Percentiles rank a stretch among this genome's conserved stretches.
Conservation (phyloP, 2,888 invertebrate genomes). For the Acrocera orbiculus region DNA sequence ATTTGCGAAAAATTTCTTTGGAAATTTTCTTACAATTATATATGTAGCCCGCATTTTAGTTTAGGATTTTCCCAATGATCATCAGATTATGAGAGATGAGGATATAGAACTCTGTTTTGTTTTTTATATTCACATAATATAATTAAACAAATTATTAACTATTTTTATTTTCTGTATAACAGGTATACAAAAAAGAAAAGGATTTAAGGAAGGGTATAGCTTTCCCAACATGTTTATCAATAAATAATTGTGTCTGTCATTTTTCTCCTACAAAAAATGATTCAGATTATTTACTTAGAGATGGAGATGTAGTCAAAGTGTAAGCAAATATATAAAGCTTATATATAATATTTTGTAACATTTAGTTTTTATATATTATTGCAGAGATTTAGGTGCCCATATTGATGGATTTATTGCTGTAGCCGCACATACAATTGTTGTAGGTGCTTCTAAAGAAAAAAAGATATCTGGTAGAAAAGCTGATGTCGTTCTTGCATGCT, state of each 20-base stretch:
- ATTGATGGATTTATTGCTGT: slow-evolving; percentile 98
- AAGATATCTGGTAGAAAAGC: slow-evolving; percentile 79
- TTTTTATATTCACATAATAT: not conserved
- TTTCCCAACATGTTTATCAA: slow-evolving; percentile 95
- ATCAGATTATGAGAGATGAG: slow-evolving; percentile 34
- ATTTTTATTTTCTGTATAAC: not conserved
- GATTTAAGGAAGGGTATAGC: slow-evolving; percentile 96
- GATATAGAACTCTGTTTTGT: slow-evolving; percentile 15
- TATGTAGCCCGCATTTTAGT: slow-evolving; percentile 13
- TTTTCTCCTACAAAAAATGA: slow-evolving; percentile 93
- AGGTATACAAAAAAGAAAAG: slow-evolving; percentile 88
- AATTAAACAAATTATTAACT: not conserved
- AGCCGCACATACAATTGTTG: slow-evolving; percentile 85
- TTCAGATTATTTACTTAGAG: slow-evolving; percentile 65
- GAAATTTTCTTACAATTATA: slow-evolving; percentile 8
- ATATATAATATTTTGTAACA: not conserved
- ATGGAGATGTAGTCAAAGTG: slow-evolving; percentile 95
- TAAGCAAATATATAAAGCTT: slow-evolving; percentile 36
- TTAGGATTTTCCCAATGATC: slow-evolving; percentile 21
- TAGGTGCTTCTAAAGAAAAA: slow-evolving; percentile 57
- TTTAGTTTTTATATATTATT: not conserved
- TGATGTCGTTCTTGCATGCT: slow-evolving; percentile 88
- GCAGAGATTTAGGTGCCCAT: slow-evolving; percentile 90
- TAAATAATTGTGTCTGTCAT: slow-evolving; percentile 98
- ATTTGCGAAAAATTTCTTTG: slow-evolving; percentile 5